A percentile compares a stretch with the other conserved stretches of the same genome.
Conservation (phyloP, 2,888 invertebrate species). For the Aspidiotus rigidus region DNA sequence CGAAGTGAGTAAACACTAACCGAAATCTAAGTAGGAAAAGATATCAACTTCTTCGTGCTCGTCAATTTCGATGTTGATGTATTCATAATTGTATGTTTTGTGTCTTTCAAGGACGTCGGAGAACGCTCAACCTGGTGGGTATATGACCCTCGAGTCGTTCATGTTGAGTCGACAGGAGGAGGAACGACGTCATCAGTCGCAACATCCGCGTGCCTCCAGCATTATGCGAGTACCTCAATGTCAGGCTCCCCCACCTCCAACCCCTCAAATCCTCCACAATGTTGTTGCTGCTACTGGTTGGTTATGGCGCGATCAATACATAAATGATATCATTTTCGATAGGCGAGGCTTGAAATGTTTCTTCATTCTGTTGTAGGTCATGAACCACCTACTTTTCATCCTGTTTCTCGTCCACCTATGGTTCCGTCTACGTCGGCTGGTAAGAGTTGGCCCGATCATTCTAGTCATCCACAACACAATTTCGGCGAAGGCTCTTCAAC, state of each 20-base stretch:
- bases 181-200: constrained; percentile 49
- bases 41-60: neutral
- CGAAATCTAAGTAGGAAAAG: too few species aligned
- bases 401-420: neutral
- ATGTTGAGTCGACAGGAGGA: constrained; percentile 68
- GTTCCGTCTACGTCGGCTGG: neutral
- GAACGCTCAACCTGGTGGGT: constrained; percentile 50
- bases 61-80: neutral
- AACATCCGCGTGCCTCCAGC: constrained; percentile 24
- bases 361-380: neutral
- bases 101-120: constrained; percentile 27
- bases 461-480: constrained; percentile 6
- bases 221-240: constrained; percentile 36
- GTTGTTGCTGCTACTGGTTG: constrained; percentile 28
- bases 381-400: constrained; percentile 5
- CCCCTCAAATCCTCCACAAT: constrained; percentile 41
- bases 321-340: neutral
- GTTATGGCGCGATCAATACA: neutral
- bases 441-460: constrained; percentile 9
- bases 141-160: constrained; percentile 67
- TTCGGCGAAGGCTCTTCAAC: constrained; percentile 10
- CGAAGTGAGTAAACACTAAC: too few species aligned
- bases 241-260: constrained; percentile 38
- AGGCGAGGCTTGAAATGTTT: neutral
- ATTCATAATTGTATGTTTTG: neutral